Evolutionary conservation across 2,113 vertebrate genomes (phyloP).

Genomic region (Seriola aureovittata): DNA sequence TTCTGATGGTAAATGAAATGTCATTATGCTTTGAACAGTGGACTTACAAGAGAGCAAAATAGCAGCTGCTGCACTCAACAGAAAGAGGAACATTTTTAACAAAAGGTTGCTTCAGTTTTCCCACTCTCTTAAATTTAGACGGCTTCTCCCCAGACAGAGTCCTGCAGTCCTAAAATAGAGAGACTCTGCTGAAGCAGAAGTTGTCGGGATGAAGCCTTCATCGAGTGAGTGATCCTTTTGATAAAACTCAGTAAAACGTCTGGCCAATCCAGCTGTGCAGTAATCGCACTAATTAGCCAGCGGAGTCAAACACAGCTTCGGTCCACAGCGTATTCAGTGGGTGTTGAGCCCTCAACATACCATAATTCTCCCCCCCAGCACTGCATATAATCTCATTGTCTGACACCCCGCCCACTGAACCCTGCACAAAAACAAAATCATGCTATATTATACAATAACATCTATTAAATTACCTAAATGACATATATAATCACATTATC

Average conservation of each 20-base stretch:
- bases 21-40: not conserved
- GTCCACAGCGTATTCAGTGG: slow-evolving; percentile 59
- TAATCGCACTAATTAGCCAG: slow-evolving; percentile 99
- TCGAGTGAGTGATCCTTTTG: slow-evolving; percentile 92
- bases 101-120: slow-evolving; percentile 71
- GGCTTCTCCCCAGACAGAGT: slow-evolving; percentile 73
- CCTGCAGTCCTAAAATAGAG: slow-evolving; percentile 79
- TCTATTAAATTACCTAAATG: no score
- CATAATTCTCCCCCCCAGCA: slow-evolving; percentile 51
- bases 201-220: slow-evolving; percentile 90
- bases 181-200: slow-evolving; percentile 89
- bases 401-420: slow-evolving; percentile 61
- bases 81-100: slow-evolving; percentile 69
- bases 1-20: not conserved
- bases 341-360: slow-evolving; percentile 73
- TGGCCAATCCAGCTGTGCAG: slow-evolving; percentile 92
- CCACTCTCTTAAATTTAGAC: slow-evolving; percentile 79
- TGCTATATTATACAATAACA: not conserved
- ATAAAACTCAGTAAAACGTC: slow-evolving; percentile 91
- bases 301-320: slow-evolving; percentile 84
- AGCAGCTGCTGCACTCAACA: slow-evolving; percentile 9
- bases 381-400: slow-evolving; percentile 76
- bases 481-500: not conserved
- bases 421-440: slow-evolving; percentile 38
- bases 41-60: not conserved